Evolutionary conservation across 23 tunicate species (phyloP), one percentile per base, ranked within the genome.

Genomic region (Aplidium turbinatum): DNA sequence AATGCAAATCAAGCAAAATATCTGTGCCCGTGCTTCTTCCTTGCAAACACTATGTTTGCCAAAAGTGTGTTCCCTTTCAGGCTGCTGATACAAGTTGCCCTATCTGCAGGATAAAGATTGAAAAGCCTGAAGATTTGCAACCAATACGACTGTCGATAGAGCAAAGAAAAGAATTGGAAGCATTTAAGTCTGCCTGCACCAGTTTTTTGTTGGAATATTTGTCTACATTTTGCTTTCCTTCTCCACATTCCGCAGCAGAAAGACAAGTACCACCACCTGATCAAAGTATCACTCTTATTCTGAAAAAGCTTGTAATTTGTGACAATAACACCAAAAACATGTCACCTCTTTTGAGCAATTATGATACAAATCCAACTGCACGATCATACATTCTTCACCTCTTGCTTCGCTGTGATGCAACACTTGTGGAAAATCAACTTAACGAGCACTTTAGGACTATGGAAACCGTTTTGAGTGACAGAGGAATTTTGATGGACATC

Each of bases 141-240:
- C 76, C 94, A 0, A 57, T 69, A 18, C 67, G 47, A 31, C 61
- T 80, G 4, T 42, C 66, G n/a, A 20, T 36, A 36, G 0, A 40
- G n/a, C 82, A 87, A 33, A 16, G 0, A 55, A 48, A 79, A 13
- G 94, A 79, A 42, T 31, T 79, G 22, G 63, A 54, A 27, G 30
- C 18, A 7, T 79, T 87, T 34, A 57, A 79, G 22, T 25, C 62
- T 9, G 72, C 85, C 1, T 87, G 86, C 42, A 73, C 82, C 19
- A 72, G 85, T 47, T 87, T 87, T 58, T 87, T 87, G 24, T 38
- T 87, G 53, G 94, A 87, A 45, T 87, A 80, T 68, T 32, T 87
- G 29, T 73, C 76, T 0, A 78, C 68, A 0, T 68, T 87, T 56
- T 87, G 86, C 63, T 87, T 87, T 57, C 67, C 72, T 11, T 36